Evolutionary conservation across 2,888 invertebrate genomes (phyloP).

Genomic region (Apotomis betuletana): DNA sequence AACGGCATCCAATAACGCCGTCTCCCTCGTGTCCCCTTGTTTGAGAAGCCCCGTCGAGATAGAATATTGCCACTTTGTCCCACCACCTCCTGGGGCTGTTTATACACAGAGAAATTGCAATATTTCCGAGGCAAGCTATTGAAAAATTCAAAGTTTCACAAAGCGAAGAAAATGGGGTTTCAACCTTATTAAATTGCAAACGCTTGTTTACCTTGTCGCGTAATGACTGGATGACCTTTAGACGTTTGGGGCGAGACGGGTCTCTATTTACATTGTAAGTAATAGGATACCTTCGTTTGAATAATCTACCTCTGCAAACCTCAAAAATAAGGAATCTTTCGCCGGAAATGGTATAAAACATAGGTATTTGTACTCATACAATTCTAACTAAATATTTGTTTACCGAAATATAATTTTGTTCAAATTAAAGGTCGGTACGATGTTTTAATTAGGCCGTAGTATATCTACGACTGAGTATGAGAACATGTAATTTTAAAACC

Average conservation of each 20-base stretch:
- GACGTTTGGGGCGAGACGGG: background rate
- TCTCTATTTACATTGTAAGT: conserved; percentile 1
- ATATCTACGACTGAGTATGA: no score
- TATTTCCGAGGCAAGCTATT: conserved; percentile 70
- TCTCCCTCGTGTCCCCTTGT: conserved; percentile 75
- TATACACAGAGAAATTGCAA: conserved; percentile 76
- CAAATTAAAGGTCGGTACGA: no score
- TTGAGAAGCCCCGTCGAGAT: conserved; percentile 81
- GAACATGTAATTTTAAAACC: no score
- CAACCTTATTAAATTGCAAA: conserved; percentile 40
- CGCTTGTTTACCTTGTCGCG: conserved; percentile 28
- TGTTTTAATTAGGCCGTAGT: no score
- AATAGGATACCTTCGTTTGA: background rate
- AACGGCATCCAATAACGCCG: conserved; percentile 46
- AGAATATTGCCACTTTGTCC: conserved; percentile 83
- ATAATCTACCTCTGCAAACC: background rate
- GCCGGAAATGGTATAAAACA: no score
- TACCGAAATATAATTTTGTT: no score
- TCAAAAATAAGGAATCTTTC: background rate
- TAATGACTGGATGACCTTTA: conserved; percentile 26
- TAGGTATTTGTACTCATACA: no score
- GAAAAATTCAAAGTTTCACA: conserved; percentile 65
- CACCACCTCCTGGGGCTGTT: conserved; percentile 76
- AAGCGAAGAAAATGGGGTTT: conserved; percentile 48
- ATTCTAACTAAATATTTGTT: no score